A percentile compares a stretch with the other conserved stretches of the same genome.
Evolutionary conservation across 2,888 invertebrate species (phyloP).

Genomic region (Gibbula magus): DNA sequence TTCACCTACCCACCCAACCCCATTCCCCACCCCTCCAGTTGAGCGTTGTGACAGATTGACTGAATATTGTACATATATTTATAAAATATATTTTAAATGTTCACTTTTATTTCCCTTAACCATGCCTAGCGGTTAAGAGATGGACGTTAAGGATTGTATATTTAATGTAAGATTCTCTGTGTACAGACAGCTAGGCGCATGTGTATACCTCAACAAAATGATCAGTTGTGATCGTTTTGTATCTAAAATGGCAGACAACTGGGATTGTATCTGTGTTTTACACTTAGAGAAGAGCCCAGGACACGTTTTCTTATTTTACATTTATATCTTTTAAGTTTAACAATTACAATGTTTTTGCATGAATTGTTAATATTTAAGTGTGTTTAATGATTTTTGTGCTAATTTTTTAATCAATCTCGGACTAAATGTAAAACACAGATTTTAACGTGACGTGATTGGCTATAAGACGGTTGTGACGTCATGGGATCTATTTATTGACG

Average conservation of each 20-base stretch:
- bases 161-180: neutral
- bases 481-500: neutral
- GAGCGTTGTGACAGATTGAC: constrained; percentile 5
- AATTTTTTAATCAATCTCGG: too few relatives aligned
- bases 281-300: too few relatives aligned
- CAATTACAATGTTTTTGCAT: too few relatives aligned
- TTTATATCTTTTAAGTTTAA: too few relatives aligned
- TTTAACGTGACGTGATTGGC: too few relatives aligned
- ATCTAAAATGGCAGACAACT: too few relatives aligned
- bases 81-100: constrained; percentile 29
- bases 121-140: constrained; percentile 10
- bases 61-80: constrained; percentile 27
- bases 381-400: too few relatives aligned
- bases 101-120: constrained; percentile 15
- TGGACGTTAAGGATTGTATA: constrained; percentile 3
- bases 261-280: neutral
- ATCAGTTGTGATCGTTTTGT: too few relatives aligned
- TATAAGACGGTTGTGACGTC: too few relatives aligned
- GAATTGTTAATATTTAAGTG: too few relatives aligned
- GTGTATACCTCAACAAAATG: constrained; percentile 6
- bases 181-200: constrained; percentile 1
- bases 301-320: too few relatives aligned
- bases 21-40: neutral
- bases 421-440: constrained; percentile 7
- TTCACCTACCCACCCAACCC: neutral